phyloP scores from a whole-genome alignment of 2,888 invertebrate species.

The Coecobrya sp. region DNA sequence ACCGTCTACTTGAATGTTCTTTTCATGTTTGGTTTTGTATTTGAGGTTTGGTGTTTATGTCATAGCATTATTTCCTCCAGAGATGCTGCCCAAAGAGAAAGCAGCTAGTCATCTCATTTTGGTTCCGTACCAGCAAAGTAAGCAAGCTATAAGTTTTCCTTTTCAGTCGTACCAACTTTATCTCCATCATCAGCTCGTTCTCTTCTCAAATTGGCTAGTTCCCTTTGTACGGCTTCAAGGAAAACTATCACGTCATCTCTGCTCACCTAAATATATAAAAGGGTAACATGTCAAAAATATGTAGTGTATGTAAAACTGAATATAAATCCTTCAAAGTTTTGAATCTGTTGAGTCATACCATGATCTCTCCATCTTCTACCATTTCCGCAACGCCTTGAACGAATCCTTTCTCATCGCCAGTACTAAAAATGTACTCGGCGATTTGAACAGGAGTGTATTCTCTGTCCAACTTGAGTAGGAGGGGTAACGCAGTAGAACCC shows the following conservation, averaged over 20 bases:
- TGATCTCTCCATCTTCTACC: conserved; percentile 27
- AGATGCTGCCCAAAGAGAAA: too few relatives aligned
- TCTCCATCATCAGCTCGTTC: not conserved
- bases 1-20: too few relatives aligned
- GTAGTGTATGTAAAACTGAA: not conserved
- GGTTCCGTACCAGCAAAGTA: too few relatives aligned
- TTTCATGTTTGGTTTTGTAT: too few relatives aligned
- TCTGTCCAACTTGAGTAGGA: conserved; percentile 2
- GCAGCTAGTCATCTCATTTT: too few relatives aligned
- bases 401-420: conserved; percentile 32
- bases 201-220: not conserved
- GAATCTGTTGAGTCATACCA: not conserved
- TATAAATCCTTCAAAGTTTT: too few relatives aligned
- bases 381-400: conserved; percentile 27
- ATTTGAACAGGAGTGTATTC: conserved; percentile 11
- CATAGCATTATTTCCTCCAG: too few relatives aligned
- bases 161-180: not conserved
- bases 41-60: too few relatives aligned
- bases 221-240: not conserved
- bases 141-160: not conserved
- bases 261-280: not conserved
- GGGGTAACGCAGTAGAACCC: not conserved
- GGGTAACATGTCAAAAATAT: too few relatives aligned
- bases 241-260: conserved; percentile 9
- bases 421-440: not conserved